phyloP scores from a whole-genome alignment of 2,797 vertebrate species.

The Sebastes minor region DNA sequence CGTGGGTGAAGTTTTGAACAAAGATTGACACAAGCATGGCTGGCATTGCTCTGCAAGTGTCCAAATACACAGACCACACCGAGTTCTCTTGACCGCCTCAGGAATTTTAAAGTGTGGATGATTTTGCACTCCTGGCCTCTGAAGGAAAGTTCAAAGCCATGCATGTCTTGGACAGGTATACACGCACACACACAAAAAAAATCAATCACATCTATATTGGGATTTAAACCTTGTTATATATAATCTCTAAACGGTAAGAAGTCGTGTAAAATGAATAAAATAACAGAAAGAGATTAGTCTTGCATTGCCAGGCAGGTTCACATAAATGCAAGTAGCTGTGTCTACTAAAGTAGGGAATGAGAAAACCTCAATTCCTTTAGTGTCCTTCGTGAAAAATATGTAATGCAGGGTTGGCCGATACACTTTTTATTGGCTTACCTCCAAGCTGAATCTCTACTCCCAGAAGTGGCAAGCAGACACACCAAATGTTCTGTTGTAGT shows the following conservation, averaged over 20 bases:
- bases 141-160: not conserved
- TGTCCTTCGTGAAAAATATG: not conserved
- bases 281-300: not conserved
- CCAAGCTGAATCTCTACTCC: not conserved
- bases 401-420: not conserved
- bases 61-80: not conserved
- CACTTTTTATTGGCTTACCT: not conserved
- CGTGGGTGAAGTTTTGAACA: not conserved
- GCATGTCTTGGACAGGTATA: not conserved
- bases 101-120: not conserved
- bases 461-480: not conserved
- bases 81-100: not conserved
- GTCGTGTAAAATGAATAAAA: not conserved
- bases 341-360: not conserved
- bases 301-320: not conserved
- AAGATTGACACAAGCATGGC: not conserved
- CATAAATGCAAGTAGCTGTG: not conserved
- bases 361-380: not conserved
- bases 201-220: not conserved
- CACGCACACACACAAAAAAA: not conserved
- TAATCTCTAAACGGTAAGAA: not conserved
- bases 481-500: constrained; percentile 1
- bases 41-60: not conserved
- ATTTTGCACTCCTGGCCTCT: not conserved
- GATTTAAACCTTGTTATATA: not conserved